phyloP scores from a whole-genome alignment of 2,113 vertebrate genomes.

The Prietella phreatophila region DNA sequence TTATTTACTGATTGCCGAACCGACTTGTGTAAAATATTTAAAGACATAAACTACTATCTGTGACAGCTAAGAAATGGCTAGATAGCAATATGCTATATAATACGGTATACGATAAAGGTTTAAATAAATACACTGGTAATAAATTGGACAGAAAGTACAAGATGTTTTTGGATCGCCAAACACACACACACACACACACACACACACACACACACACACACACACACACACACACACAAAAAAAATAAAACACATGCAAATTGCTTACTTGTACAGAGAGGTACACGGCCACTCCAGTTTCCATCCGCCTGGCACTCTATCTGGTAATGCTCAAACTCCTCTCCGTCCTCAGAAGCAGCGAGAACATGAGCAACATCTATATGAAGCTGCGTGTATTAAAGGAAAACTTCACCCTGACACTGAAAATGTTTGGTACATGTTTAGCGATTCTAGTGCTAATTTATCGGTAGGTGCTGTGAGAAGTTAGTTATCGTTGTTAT shows the following conservation, averaged over 20 bases:
- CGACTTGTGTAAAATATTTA: not conserved
- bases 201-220: not conserved
- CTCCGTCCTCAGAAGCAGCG: conserved; percentile 69
- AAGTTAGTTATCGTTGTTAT: not conserved
- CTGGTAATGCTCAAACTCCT: conserved; percentile 80
- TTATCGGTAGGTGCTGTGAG: not conserved
- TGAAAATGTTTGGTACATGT: not conserved
- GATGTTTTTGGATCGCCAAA: not conserved
- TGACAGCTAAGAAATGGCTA: not conserved
- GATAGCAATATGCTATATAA: not conserved
- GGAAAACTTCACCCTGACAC: not conserved
- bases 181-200: not conserved
- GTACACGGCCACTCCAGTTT: conserved; percentile 81
- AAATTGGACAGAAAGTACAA: too few relatives aligned
- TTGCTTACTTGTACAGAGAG: conserved; percentile 86
- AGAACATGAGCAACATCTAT: not conserved
- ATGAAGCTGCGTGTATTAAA: not conserved
- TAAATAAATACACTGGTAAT: too few relatives aligned
- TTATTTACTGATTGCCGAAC: not conserved
- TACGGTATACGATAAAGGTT: not conserved
- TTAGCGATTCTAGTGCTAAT: not conserved
- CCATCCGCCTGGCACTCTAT: conserved; percentile 83
- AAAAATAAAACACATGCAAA: not conserved
- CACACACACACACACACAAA: too few relatives aligned
- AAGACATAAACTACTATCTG: not conserved